These are phyloP conservation scores for Anhinga anhinga DNA, from an alignment of 2,113 vertebrate species.

Conservation along the genomic window DNA sequence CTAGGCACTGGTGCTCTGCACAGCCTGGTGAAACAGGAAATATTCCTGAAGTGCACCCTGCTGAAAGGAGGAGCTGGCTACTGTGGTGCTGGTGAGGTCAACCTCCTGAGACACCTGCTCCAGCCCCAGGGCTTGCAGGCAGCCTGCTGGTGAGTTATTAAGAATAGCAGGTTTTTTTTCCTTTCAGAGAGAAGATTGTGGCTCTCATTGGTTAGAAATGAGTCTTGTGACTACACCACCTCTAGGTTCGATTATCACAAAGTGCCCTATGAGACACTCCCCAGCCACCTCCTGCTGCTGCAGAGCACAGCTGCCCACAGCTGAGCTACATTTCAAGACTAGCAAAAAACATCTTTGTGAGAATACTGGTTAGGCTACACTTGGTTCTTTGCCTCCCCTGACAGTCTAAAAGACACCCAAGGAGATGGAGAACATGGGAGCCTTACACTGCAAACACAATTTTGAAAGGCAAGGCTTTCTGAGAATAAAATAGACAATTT, in stretches of 20 bases:
- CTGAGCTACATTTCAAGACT: not conserved
- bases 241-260: not conserved
- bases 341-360: not conserved
- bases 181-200: not conserved
- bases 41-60: rapidly evolving
- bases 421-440: not conserved
- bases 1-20: not conserved
- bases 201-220: not conserved
- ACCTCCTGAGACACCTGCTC: not conserved
- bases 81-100: not conserved
- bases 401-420: not conserved
- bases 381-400: not conserved
- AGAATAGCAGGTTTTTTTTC: not conserved
- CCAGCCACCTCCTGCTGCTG: not conserved
- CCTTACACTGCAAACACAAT: not conserved
- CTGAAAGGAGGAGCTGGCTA: not conserved
- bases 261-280: not conserved
- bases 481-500: not conserved
- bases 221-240: not conserved
- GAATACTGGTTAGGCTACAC: not conserved
- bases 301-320: not conserved
- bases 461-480: not conserved
- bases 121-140: not conserved
- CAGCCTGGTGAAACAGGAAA: not conserved
- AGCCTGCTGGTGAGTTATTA: not conserved